These are phyloP conservation scores for Altica lythri DNA, from an alignment of 2,888 invertebrate genomes.

Conservation along the genomic window DNA sequence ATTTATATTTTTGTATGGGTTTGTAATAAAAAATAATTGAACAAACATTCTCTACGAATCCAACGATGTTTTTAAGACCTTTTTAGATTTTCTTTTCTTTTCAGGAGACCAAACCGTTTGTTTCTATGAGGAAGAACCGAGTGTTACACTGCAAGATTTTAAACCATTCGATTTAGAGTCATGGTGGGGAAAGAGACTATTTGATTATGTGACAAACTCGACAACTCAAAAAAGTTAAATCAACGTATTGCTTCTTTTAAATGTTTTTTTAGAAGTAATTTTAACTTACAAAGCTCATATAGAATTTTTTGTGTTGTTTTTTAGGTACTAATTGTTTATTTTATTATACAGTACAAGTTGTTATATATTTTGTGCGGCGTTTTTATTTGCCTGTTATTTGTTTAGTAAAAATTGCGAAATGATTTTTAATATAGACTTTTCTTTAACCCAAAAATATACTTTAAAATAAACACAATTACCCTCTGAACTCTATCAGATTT, in stretches of 20 bases:
- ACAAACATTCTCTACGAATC: background rate
- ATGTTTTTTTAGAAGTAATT: constrained; percentile 7
- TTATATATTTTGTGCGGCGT: constrained; percentile 12
- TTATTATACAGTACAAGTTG: background rate
- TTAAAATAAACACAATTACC: too few species aligned
- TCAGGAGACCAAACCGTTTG: constrained; percentile 54
- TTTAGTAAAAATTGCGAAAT: constrained; percentile 15
- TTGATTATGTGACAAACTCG: constrained; percentile 84
- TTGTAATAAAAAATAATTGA: background rate
- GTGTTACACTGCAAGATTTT: constrained; percentile 73
- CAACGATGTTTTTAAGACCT: background rate
- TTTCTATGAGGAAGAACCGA: constrained; percentile 78
- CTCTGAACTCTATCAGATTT: too few species aligned
- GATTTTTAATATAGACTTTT: too few species aligned
- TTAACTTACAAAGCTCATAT: background rate
- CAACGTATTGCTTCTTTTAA: constrained; percentile 2
- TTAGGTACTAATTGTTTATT: constrained; percentile 6
- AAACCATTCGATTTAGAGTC: constrained; percentile 89
- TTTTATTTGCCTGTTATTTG: constrained; percentile 24
- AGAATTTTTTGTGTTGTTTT: constrained; percentile 1
- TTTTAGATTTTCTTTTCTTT: background rate
- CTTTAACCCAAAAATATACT: too few species aligned
- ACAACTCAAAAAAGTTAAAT: constrained; percentile 42
- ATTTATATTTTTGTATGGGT: background rate
- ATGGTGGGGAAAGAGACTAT: constrained; percentile 87